Percentiles rank a stretch among this genome's conserved stretches.
Conservation (phyloP, 2,888 invertebrate genomes). For the Sepiola atlantica region DNA sequence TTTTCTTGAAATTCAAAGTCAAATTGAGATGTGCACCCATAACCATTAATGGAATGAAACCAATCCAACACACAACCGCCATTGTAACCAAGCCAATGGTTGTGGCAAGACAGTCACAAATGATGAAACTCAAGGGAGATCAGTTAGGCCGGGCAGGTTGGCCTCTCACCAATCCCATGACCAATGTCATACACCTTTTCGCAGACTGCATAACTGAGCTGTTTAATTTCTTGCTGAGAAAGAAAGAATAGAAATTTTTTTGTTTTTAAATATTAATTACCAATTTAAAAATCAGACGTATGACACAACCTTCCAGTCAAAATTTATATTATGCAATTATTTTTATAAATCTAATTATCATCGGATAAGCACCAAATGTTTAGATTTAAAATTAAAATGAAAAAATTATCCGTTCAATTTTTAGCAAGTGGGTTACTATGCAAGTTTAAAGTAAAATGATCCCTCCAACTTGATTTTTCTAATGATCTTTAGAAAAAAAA, state of each 20-base stretch:
- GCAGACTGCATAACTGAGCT: constrained; percentile 85
- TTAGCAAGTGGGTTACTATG: not conserved
- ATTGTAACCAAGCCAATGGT: not conserved
- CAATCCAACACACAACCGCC: not conserved
- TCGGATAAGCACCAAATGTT: no score
- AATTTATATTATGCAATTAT: no score
- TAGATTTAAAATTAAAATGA: no score
- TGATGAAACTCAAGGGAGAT: not conserved
- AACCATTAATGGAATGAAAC: constrained; percentile 5
- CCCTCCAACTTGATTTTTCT: no score
- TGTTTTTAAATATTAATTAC: no score
- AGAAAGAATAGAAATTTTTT: not conserved
- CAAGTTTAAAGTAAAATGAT: not conserved
- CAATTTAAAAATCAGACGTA: no score
- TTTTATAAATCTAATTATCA: no score
- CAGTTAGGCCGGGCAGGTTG: constrained; percentile 48
- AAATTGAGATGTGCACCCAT: constrained; percentile 20
- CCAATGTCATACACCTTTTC: constrained; percentile 85
- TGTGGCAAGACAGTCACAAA: not conserved
- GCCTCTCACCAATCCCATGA: constrained; percentile 82
- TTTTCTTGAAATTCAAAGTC: not conserved
- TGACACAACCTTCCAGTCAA: no score
- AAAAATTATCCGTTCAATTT: not conserved
- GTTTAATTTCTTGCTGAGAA: constrained; percentile 79
- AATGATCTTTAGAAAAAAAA: no score